Base-by-base conservation (phyloP, 2,888 invertebrate species). In the Orthosia gracilis region DNA sequence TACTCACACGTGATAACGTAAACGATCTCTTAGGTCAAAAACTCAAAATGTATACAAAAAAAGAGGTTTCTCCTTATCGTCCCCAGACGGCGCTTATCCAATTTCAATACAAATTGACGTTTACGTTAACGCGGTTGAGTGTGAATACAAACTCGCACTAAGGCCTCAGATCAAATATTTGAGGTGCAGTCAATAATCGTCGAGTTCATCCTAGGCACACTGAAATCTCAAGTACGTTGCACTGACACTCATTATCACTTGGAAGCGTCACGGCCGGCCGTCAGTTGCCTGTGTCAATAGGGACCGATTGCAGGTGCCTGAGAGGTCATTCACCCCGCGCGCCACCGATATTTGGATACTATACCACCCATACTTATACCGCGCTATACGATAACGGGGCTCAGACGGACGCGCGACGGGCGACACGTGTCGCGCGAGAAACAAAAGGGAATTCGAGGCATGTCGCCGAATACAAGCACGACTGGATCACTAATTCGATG, bases 331-430 rank as follows among this genome's bases (percentile, higher is more conserved):
- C 92, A 95, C 93, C 96, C 92, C 92, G 90, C 86, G 89, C 90
- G 92, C 92, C 91, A 90, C 91, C 91, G 92, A 95, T 95, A 96
- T 96, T 96, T 94, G 95, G 96, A 94, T 94, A 95, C 92, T 91
- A 91, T 91, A 90, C 92, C 91, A 91, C 89, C 91, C 91, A 92
- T 90, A 91, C 89, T 85, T 88, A 88, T 90, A 91, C 83, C 85
- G 79, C 78, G 74, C 64, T 88, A 86, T 87, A 88, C 88, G 92
- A 95, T 94, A 94, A 93, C 94, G 93, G 93, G 89, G 86, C 91
- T 89, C 87, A 89, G 89, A 88, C 88, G 84, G 85, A 85, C 88
- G 86, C 66, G 71, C 82, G 88, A 84, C 89, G 87, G 74, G 82
- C 69, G 80, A 89, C 91, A 90, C 91, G 92, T 91, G 91, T 90